phyloP scores from a whole-genome alignment of 2,888 invertebrate species.

The Drosophila ezoana region DNA sequence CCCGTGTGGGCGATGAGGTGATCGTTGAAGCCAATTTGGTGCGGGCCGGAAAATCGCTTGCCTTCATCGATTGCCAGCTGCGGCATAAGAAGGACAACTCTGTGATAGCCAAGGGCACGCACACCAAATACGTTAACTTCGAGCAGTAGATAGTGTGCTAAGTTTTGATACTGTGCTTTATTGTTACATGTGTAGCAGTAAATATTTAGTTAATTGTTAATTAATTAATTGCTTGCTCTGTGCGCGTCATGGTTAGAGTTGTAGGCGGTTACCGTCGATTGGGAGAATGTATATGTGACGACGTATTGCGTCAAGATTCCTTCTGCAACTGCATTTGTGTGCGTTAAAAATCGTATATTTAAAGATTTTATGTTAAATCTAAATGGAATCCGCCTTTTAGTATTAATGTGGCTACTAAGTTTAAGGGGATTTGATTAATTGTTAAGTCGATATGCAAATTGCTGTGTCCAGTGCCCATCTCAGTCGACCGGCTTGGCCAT shows the following conservation, averaged over 20 bases:
- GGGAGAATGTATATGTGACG: neutral
- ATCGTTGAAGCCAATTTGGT: conserved; percentile 91
- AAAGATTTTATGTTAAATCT: neutral
- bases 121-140: conserved; percentile 90
- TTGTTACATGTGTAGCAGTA: conserved; percentile 79
- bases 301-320: no score
- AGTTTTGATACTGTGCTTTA: conserved; percentile 69
- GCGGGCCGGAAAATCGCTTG: conserved; percentile 91
- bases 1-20: conserved; percentile 91
- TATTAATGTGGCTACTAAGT: conserved; percentile 68
- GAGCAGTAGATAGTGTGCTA: conserved; percentile 21
- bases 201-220: conserved; percentile 57
- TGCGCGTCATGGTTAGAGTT: conserved; percentile 52
- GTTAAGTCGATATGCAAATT: conserved; percentile 72
- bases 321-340: no score
- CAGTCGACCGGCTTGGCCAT: conserved; percentile 30
- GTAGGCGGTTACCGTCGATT: conserved; percentile 20
- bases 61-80: conserved; percentile 93
- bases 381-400: conserved; percentile 28
- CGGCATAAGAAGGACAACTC: conserved; percentile 90
- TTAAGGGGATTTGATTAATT: conserved; percentile 51
- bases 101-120: conserved; percentile 91
- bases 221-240: conserved; percentile 53
- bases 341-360: neutral
- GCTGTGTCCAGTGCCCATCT: conserved; percentile 15